Conservation (phyloP, 2,888 invertebrate genomes). For the Mythimna pallens region DNA sequence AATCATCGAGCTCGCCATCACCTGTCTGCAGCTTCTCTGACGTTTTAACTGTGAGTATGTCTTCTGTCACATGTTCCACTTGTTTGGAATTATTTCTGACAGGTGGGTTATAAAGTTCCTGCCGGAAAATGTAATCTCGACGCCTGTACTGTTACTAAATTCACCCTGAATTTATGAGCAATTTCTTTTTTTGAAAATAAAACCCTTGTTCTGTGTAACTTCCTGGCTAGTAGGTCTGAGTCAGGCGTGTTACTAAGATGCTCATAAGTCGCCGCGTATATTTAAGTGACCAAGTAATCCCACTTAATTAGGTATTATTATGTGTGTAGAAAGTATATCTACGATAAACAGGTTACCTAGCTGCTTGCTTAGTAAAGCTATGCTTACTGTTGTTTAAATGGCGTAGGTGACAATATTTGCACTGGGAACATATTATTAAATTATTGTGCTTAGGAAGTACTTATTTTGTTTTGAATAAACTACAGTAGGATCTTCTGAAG, state of each 20-base stretch:
- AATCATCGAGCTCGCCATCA: conserved; percentile 70
- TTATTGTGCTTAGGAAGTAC: not conserved
- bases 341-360: conserved; percentile 52
- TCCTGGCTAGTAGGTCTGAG: conserved; percentile 23
- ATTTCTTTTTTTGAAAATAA: conserved; percentile 1
- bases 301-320: conserved; percentile 56
- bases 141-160: conserved; percentile 6
- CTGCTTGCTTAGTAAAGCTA: conserved; percentile 54
- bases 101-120: conserved; percentile 20
- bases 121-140: conserved; percentile 10
- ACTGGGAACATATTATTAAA: conserved; percentile 34
- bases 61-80: conserved; percentile 53
- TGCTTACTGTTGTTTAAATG: conserved; percentile 50
- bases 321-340: conserved; percentile 55
- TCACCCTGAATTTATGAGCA: conserved; percentile 1
- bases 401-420: conserved; percentile 43
- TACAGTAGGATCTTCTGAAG: not conserved
- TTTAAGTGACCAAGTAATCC: conserved; percentile 62
- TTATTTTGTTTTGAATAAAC: not conserved
- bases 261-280: conserved; percentile 39
- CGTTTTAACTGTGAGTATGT: conserved; percentile 78
- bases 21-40: conserved; percentile 63
- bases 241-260: conserved; percentile 39
- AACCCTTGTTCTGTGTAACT: not conserved
- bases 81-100: conserved; percentile 47